These are phyloP conservation scores for Sphaerophoria taeniata DNA, from an alignment of 2,888 invertebrate genomes.

Conservation along the genomic window DNA sequence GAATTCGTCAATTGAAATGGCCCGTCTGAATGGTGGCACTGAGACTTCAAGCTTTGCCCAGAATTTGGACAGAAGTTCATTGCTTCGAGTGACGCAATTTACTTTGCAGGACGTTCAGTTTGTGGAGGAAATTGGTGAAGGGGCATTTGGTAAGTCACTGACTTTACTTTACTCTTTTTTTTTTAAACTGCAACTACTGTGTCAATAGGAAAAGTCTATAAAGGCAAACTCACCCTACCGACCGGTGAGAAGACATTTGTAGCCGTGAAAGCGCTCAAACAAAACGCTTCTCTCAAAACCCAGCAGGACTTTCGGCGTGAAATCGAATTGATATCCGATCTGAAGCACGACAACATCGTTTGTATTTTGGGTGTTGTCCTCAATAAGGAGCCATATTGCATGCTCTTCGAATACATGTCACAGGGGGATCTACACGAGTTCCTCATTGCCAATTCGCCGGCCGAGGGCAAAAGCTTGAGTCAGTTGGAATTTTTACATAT, in stretches of 20 bases:
- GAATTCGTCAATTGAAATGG: slow-evolving; percentile 93
- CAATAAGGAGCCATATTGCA: slow-evolving; percentile 94
- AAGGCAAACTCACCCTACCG: slow-evolving; percentile 92
- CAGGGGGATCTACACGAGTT: slow-evolving; percentile 98
- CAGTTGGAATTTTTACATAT: slow-evolving; percentile 95
- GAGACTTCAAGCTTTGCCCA: slow-evolving; percentile 81
- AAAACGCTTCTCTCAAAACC: slow-evolving; percentile 95
- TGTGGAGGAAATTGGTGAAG: slow-evolving; percentile 96
- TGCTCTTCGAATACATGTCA: slow-evolving; percentile 99
- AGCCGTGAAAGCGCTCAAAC: slow-evolving; percentile 96
- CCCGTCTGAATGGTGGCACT: slow-evolving; percentile 87
- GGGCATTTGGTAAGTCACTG: slow-evolving; percentile 90
- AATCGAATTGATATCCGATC: slow-evolving; percentile 96
- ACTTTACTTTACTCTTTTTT: neutral
- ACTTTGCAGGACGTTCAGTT: slow-evolving; percentile 93
- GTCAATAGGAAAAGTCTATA: slow-evolving; percentile 90
- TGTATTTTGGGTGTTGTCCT: slow-evolving; percentile 96
- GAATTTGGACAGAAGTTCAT: slow-evolving; percentile 82
- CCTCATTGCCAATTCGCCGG: slow-evolving; percentile 94
- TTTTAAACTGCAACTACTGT: neutral
- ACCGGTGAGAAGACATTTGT: slow-evolving; percentile 89
- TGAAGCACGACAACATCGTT: slow-evolving; percentile 97
- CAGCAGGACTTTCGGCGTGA: slow-evolving; percentile 96
- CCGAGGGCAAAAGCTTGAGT: slow-evolving; percentile 90
- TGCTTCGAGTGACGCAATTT: slow-evolving; percentile 91